Evolutionary conservation across 2,797 vertebrate genomes (phyloP).

Genomic region (Ambastaia sidthimunki): DNA sequence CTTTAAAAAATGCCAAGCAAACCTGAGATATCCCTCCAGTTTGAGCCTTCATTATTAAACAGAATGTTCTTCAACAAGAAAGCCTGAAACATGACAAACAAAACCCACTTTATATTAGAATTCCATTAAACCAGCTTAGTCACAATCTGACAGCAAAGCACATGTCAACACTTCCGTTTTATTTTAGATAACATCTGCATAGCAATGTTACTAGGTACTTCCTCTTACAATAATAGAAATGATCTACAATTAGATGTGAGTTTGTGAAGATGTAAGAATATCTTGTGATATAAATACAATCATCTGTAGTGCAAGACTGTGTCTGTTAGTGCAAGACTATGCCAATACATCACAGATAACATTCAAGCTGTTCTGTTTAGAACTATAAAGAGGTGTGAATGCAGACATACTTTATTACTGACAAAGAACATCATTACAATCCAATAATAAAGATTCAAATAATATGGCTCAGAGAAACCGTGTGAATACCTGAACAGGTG

Average conservation of each 20-base stretch:
- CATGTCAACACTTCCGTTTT: not conserved
- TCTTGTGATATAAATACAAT: not conserved
- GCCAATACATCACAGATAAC: not conserved
- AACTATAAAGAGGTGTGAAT: not conserved
- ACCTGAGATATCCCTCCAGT: constrained; percentile 94
- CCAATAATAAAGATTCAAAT: not conserved
- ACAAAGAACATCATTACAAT: not conserved
- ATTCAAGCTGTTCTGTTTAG: not conserved
- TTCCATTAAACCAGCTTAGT: not conserved
- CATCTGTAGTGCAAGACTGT: not conserved
- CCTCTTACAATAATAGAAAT: not conserved
- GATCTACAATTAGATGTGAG: not conserved
- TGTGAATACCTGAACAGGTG: constrained; percentile 93
- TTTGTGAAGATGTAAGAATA: not conserved
- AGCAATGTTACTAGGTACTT: not conserved
- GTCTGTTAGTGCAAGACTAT: not conserved
- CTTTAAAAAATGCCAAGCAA: constrained; percentile 46
- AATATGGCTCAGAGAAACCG: not conserved
- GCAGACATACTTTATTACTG: not conserved
- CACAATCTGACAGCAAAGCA: not conserved
- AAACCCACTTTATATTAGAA: not conserved
- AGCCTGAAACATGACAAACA: constrained; percentile 75
- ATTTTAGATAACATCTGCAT: not conserved
- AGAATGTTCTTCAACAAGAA: constrained; percentile 95
- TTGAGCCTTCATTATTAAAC: constrained; percentile 88